A percentile compares a stretch with the other conserved stretches of the same genome.
Conservation (phyloP, 2,113 vertebrate species). For the Lamprotornis superbus region DNA sequence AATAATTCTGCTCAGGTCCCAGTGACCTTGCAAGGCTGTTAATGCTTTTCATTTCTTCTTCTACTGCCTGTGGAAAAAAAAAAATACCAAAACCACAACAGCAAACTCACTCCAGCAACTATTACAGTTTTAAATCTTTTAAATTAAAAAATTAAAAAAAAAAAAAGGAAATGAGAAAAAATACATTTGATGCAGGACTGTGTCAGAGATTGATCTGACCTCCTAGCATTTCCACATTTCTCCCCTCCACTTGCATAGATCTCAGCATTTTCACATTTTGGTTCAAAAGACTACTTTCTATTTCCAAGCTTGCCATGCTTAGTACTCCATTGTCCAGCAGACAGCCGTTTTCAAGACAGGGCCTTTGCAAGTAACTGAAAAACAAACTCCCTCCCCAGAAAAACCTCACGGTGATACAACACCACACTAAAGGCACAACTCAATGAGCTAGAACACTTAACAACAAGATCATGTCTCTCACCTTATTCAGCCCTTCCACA, state of each 20-base stretch:
- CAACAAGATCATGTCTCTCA: neutral
- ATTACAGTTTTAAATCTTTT: neutral
- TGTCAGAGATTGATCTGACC: neutral
- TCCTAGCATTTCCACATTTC: neutral
- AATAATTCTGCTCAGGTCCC: conserved; percentile 77
- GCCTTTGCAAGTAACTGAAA: conserved; percentile 1
- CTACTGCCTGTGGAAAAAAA: neutral
- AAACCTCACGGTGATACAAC: neutral
- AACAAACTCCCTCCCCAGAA: neutral
- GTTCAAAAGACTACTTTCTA: conserved; percentile 25
- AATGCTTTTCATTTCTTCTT: conserved; percentile 27
- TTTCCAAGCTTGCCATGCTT: neutral
- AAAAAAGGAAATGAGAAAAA: neutral
- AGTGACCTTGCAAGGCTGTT: conserved; percentile 60
- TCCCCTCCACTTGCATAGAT: neutral
- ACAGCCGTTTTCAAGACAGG: conserved; percentile 9
- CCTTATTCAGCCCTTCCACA: neutral
- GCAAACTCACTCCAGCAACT: neutral
- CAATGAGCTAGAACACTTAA: neutral
- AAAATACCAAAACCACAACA: neutral
- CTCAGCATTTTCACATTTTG: neutral
- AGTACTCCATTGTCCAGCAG: neutral
- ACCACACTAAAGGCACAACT: neutral
- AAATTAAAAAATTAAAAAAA: neutral
- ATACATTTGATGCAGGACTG: neutral